Percentiles rank a stretch among this genome's conserved stretches.
Evolutionary conservation across 2,888 invertebrate species (phyloP).

Genomic region (Oscheius myriophilus): DNA sequence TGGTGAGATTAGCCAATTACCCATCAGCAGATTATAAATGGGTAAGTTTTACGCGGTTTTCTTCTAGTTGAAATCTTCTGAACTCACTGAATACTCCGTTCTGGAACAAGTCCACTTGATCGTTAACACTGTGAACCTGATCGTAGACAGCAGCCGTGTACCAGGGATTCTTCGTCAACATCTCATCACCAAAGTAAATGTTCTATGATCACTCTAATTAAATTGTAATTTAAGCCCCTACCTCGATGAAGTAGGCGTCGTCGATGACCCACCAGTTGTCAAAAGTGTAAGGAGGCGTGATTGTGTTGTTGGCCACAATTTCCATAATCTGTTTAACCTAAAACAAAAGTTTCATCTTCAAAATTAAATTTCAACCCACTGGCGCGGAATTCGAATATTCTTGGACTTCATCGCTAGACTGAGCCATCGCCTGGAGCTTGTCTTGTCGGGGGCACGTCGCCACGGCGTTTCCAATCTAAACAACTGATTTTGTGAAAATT

Average conservation of each 20-base stretch:
- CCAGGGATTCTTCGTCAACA: conserved; percentile 34
- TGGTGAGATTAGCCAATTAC: too few species aligned
- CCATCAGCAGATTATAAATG: too few species aligned
- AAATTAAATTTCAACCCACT: not conserved
- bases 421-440: conserved; percentile 47
- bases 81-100: conserved; percentile 52
- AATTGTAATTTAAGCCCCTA: too few species aligned
- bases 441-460: conserved; percentile 38
- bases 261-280: conserved; percentile 49
- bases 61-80: not conserved
- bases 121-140: conserved; percentile 36
- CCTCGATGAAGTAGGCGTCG: conserved; percentile 45
- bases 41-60: too few species aligned
- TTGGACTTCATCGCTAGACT: conserved; percentile 38
- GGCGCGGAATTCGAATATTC: conserved; percentile 31
- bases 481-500: not conserved
- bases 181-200: not conserved
- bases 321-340: too few species aligned
- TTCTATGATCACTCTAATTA: conserved; percentile 36
- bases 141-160: conserved; percentile 36
- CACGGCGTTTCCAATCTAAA: conserved; percentile 48
- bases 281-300: not conserved
- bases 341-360: too few species aligned
- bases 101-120: conserved; percentile 46
- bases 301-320: too few species aligned